A percentile compares a stretch with the other conserved stretches of the same genome.
Evolutionary conservation across 2,113 vertebrate genomes (phyloP).

Genomic region (Phalacrocorax carbo): DNA sequence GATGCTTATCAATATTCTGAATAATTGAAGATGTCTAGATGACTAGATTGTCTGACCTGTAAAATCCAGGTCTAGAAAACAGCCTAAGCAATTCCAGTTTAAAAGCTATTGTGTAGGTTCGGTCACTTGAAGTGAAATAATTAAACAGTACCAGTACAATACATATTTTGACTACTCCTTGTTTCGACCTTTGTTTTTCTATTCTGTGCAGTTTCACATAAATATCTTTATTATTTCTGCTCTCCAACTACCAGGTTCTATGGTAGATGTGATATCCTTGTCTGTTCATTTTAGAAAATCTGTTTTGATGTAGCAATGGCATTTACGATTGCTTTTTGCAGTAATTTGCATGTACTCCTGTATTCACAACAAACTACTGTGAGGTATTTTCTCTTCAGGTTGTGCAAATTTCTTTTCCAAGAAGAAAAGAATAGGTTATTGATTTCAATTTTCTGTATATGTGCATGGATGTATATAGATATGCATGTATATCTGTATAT

Average conservation of each 20-base stretch:
- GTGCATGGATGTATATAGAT: background rate
- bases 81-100: background rate
- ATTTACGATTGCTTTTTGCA: background rate
- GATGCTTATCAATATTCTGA: background rate
- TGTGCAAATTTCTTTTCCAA: background rate
- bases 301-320: background rate
- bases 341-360: background rate
- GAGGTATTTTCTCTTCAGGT: background rate
- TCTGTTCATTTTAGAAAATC: background rate
- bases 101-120: background rate
- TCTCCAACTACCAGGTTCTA: background rate
- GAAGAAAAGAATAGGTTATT: background rate
- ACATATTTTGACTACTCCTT: background rate
- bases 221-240: background rate
- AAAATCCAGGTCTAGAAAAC: background rate
- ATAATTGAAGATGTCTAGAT: background rate
- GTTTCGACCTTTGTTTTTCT: background rate
- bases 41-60: background rate
- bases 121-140: background rate
- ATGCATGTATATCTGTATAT: fast-evolving
- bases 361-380: background rate
- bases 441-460: background rate
- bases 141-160: background rate
- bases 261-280: background rate
- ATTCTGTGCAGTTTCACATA: background rate